Percentiles rank a stretch among this genome's conserved stretches.
These are phyloP conservation scores for Verasper variegatus DNA, from an alignment of 2,113 vertebrate genomes.

Conservation along the genomic window DNA sequence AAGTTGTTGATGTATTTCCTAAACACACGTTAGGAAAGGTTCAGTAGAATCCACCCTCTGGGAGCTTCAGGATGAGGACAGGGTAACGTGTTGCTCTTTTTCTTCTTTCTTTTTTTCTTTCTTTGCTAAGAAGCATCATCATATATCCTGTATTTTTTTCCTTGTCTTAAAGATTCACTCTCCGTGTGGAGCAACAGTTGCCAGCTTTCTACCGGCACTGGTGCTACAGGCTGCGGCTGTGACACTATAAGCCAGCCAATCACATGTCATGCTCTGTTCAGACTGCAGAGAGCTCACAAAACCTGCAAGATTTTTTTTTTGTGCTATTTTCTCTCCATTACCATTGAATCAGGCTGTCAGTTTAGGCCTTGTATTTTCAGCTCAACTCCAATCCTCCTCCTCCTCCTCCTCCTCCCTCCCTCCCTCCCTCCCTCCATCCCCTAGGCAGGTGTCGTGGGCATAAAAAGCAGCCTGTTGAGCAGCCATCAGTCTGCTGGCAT, in stretches of 20 bases:
- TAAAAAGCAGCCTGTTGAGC: constrained; percentile 79
- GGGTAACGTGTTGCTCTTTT: not conserved
- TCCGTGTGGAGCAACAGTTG: not conserved
- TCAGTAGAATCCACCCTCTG: too few species aligned
- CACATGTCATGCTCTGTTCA: constrained; percentile 15
- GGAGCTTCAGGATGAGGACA: not conserved
- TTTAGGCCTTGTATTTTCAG: constrained; percentile 46
- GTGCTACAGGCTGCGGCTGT: constrained; percentile 1
- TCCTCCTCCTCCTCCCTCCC: constrained; percentile 6
- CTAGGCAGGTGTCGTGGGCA: constrained; percentile 55
- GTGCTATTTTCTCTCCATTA: constrained; percentile 27
- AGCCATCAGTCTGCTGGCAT: constrained; percentile 82
- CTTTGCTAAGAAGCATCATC: not conserved
- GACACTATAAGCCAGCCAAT: not conserved
- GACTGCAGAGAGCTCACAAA: constrained; percentile 28
- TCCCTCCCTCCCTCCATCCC: constrained; percentile 48
- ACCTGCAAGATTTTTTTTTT: constrained; percentile 15
- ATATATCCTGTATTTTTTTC: not conserved
- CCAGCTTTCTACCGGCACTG: not conserved
- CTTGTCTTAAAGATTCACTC: not conserved
- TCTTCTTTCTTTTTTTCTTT: not conserved
- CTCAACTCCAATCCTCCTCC: constrained; percentile 46
- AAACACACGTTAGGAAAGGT: too few species aligned
- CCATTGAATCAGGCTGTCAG: constrained; percentile 47
- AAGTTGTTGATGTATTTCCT: too few species aligned